Conservation (phyloP, 1,140 invertebrate genomes). For the Cylas formicarius region DNA sequence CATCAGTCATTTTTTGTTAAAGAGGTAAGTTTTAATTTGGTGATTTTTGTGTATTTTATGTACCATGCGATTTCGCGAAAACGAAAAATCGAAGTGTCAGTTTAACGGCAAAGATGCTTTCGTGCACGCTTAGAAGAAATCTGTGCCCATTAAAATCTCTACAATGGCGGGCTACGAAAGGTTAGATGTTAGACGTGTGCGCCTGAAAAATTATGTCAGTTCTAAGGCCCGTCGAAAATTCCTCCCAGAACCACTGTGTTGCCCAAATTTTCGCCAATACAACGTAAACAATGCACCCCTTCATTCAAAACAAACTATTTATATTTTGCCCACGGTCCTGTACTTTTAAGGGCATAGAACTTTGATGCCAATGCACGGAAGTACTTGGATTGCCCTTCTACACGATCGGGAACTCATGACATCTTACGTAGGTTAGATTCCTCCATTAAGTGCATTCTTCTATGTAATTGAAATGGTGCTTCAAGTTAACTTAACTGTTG, state of each 20-base stretch:
- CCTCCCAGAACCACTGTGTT: no score
- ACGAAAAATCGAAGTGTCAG: no score
- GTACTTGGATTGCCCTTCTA: constrained; percentile 18
- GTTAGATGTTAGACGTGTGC: constrained; percentile 30
- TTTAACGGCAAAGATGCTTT: not conserved
- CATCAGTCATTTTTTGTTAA: constrained; percentile 20
- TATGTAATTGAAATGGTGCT: constrained; percentile 31
- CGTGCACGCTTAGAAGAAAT: constrained; percentile 23
- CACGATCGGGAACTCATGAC: constrained; percentile 4
- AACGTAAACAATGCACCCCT: no score
- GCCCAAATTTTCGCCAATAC: no score
- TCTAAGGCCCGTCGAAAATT: no score
- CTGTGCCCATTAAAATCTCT: constrained; percentile 30
- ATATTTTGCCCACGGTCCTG: constrained; percentile 24
- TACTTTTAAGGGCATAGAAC: constrained; percentile 31
- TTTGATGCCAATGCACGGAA: constrained; percentile 19
- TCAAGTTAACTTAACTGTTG: constrained; percentile 40
- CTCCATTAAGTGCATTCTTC: constrained; percentile 29
- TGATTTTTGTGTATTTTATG: no score
- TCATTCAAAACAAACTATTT: no score
- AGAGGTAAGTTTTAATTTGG: constrained; percentile 21
- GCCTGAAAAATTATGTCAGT: constrained; percentile 25
- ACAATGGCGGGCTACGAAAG: constrained; percentile 38
- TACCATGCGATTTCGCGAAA: no score
- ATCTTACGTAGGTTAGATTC: constrained; percentile 23